These are phyloP conservation scores for Lanius collurio DNA, from an alignment of 2,113 vertebrate species.

Conservation along the genomic window DNA sequence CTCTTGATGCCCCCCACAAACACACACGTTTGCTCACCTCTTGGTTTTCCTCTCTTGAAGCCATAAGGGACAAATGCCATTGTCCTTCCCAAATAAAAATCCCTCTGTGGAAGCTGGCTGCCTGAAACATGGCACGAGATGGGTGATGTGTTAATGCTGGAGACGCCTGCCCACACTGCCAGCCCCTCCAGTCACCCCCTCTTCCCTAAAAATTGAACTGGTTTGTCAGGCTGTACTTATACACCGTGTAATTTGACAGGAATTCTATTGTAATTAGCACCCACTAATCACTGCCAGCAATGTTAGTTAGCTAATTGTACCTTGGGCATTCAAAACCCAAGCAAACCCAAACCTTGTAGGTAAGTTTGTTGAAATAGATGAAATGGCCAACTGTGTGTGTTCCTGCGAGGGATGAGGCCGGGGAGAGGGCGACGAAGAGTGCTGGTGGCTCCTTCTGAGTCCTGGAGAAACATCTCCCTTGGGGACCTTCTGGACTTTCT, in stretches of 20 bases:
- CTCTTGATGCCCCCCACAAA: neutral
- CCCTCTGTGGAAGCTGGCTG: neutral
- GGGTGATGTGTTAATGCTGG: fast-evolving
- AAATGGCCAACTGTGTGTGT: neutral
- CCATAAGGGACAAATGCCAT: neutral
- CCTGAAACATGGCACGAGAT: fast-evolving
- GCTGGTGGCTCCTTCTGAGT: neutral
- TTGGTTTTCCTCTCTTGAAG: fast-evolving
- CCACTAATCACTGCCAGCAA: conserved; percentile 20
- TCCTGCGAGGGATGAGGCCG: neutral
- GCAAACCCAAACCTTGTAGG: neutral
- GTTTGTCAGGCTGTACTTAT: neutral
- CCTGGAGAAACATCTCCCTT: neutral
- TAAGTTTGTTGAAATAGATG: neutral
- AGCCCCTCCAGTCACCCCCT: neutral
- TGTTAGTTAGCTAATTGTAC: conserved; percentile 24
- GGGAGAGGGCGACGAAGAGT: fast-evolving
- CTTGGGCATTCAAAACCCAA: neutral
- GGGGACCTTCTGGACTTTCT: neutral
- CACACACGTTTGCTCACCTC: fast-evolving
- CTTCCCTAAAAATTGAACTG: neutral
- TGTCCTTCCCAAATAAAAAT: neutral
- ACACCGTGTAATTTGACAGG: conserved; percentile 38
- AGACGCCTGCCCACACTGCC: neutral
- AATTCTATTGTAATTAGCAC: conserved; percentile 50